Evolutionary conservation across 2,113 vertebrate species (phyloP), one percentile per base, ranked within the genome.

Genomic region (Cromileptes altivelis): DNA sequence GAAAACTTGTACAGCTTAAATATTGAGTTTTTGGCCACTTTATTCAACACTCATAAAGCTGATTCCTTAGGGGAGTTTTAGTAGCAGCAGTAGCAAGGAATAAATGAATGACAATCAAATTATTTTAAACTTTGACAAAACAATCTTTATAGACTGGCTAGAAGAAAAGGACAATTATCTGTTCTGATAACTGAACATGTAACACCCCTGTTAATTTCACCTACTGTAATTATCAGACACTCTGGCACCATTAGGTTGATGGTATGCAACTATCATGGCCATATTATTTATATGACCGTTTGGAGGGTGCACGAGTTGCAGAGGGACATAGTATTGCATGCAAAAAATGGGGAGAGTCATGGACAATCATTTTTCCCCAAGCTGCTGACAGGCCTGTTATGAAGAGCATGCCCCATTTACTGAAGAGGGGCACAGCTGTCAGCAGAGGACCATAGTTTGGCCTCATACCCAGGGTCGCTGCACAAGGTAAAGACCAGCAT

Each of bases 331-430:
- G 84, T 62, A 60, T 83, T 83, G 60, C 85, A 85, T 87, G 80
- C 74, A 65, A 83, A 89, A 93, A 91, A 89, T 77, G 81, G 71
- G 76, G 70, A 84, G 88, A 91, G 91, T 81, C 84, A 75, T 17
- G 78, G 78, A 91, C 93, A 90, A 90, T 94, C 81, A 94, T 91
- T 94, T 90, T 94, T 93, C 88, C 55, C 77, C 49, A 27, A 15
- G 82, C 75, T 70, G 93, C 77, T 93, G 95, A 95, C 94, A 95
- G 93, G 88, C 71, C 85, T 67, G 93, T 93, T 94, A 94, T 94
- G 93, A 93, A 27, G 73, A 92, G 92, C 90, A 92, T 88, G 94
- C 81, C 81, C 87, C 85, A 89, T 94, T 94, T 92, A 93, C 91
- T 92, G 90, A 82, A 74, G 82, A 87, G 81, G 68, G 88, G 18